Base-by-base conservation (phyloP, 2,113 vertebrate species). In the Alouatta palliata region DNA sequence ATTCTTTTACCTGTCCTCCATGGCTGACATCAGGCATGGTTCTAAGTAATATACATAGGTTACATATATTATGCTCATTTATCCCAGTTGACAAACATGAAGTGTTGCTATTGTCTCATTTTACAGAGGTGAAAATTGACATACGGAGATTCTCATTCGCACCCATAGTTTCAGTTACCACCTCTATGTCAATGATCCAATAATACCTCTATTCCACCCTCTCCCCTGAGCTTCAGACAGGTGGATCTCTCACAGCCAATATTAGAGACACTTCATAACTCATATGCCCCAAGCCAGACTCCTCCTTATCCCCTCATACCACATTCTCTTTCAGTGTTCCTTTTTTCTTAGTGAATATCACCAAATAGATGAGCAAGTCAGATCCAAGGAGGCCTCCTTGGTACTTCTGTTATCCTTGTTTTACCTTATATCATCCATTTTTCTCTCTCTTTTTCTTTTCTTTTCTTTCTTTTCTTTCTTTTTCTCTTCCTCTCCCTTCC, bases 381-480 rank as follows among this genome's bases (percentile, higher is more conserved):
- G 89, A 71, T n/a, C 4, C 27, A 52, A 49, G 40, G 43, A 49
- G 35, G 19, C 75, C 8, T 83, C 7, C n/a, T n/a, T 40, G 79
- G 19, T 20, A 32, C 4, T 35, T 77, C 19, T 25, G 7, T 54
- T 68, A 43, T n/a, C 68, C 77, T 37, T 35, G 17, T 87, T 16
- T 32, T 23, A 77, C 64, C n/a, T 76, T 27, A 43, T 56, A 23
- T 47, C 75, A 64, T 13, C 11, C 4, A 64, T 64, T 30, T 64
- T 64, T 61, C 58, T 27, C 10, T 64, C 12, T 64, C 25, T 64
- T 4, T 4, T 21, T 58, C 3, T 58, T 6, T 56, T 56, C 8
- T 8, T 10, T 9, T 10, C 23, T 61, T 27, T 13, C 49, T 49
- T 14, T 16, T 3, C 11, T 47, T 1, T 1, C 47, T 13, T 2